Conservation (phyloP, 2,888 invertebrate genomes). For the Micoletzkya japonica region DNA sequence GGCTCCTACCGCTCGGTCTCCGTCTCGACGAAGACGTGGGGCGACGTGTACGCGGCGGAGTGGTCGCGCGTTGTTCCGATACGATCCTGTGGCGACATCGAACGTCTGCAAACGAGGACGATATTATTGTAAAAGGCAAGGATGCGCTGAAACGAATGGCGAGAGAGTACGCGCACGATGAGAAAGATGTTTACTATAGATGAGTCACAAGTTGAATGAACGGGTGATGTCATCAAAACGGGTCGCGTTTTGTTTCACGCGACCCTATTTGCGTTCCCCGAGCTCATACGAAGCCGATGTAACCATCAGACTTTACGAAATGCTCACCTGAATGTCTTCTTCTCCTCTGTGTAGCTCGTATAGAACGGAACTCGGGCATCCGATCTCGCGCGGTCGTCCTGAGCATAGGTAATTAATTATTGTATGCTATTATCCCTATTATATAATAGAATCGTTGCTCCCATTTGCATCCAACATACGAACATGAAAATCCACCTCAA, state of each 20-base stretch:
- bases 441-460: background rate
- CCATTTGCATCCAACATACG: background rate
- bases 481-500: background rate
- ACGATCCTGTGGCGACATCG: conserved; percentile 19
- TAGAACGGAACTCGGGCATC: conserved; percentile 24
- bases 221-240: too few species aligned
- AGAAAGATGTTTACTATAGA: too few species aligned
- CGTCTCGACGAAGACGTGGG: conserved; percentile 29
- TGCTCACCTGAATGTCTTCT: conserved; percentile 21
- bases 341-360: conserved; percentile 23
- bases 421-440: too few species aligned
- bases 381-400: background rate
- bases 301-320: background rate
- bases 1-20: conserved; percentile 24
- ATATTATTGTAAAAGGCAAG: too few species aligned
- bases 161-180: too few species aligned
- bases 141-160: too few species aligned
- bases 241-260: too few species aligned
- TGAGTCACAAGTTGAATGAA: too few species aligned
- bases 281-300: background rate
- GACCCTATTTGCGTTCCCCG: too few species aligned
- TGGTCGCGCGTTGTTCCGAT: conserved; percentile 17
- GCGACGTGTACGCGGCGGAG: conserved; percentile 21
- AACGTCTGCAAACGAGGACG: conserved; percentile 17
- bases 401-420: background rate